Evolutionary conservation across 2,113 vertebrate genomes (phyloP).

Genomic region (Gavialis gangeticus): DNA sequence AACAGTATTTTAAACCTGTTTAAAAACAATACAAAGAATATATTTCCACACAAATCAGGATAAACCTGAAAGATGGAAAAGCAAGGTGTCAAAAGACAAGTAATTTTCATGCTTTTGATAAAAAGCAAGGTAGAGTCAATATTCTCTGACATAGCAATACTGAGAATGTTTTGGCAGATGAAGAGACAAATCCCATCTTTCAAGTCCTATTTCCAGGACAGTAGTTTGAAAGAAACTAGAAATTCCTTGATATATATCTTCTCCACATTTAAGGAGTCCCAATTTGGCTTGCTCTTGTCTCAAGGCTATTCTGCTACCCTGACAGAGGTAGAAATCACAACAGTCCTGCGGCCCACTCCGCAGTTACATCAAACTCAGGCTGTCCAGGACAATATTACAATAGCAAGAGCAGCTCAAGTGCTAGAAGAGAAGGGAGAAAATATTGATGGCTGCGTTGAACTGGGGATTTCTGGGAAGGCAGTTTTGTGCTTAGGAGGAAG

Average conservation of each 20-base stretch:
- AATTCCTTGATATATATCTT: neutral
- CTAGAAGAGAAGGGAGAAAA: neutral
- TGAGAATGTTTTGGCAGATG: neutral
- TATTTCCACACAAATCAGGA: neutral
- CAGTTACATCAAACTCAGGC: neutral
- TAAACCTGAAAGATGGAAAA: neutral
- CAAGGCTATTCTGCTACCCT: neutral
- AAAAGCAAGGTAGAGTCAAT: neutral
- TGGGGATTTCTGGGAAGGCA: neutral
- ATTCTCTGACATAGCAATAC: neutral
- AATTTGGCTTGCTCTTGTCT: neutral
- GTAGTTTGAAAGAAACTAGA: neutral
- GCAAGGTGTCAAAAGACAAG: neutral
- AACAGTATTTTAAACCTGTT: neutral
- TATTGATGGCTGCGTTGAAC: neutral
- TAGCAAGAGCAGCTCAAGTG: neutral
- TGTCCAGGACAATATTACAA: neutral
- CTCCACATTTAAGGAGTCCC: neutral
- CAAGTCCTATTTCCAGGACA: slow-evolving; percentile 2
- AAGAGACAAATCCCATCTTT: neutral
- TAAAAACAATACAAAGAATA: slow-evolving; percentile 31
- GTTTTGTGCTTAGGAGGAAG: neutral
- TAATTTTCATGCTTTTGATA: neutral
- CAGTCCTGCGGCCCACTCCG: neutral
- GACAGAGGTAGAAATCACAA: neutral